These are phyloP conservation scores for Hydractinia symbiolongicarpus DNA, from an alignment of 30 jellyfish, hydroid and myxozoan genomes.

Conservation along the genomic window DNA sequence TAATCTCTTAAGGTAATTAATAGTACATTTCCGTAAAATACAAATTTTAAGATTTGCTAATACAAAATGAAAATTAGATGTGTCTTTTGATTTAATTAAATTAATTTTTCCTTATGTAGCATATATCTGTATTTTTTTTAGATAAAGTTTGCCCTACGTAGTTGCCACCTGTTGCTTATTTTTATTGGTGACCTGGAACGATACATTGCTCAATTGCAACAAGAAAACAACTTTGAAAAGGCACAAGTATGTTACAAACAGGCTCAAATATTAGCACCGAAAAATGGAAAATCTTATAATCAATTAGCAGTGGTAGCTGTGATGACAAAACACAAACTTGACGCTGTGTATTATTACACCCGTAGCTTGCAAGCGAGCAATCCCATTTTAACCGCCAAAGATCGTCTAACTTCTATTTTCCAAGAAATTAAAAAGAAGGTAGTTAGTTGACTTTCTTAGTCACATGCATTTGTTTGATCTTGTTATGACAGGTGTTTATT, in stretches of 20 bases:
- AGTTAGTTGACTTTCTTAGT: background rate
- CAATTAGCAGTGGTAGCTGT: slow-evolving; percentile 93
- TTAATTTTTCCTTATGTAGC: background rate
- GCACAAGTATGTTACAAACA: slow-evolving; percentile 60
- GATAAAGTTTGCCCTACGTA: slow-evolving; percentile 80
- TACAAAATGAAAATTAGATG: background rate
- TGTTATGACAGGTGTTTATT: background rate
- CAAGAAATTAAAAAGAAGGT: slow-evolving; percentile 91
- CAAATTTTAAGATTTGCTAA: background rate
- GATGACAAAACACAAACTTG: slow-evolving; percentile 68
- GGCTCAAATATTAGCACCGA: slow-evolving; percentile 83
- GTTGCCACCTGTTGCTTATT: slow-evolving; percentile 71
- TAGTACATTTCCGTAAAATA: too few relatives aligned
- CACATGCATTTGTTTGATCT: background rate
- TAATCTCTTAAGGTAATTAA: too few relatives aligned
- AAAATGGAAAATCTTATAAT: slow-evolving; percentile 89
- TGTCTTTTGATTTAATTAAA: too few relatives aligned
- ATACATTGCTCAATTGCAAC: slow-evolving; percentile 68
- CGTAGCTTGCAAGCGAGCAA: slow-evolving; percentile 87
- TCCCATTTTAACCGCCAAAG: slow-evolving; percentile 90
- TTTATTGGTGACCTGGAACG: slow-evolving; percentile 84
- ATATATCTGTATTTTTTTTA: background rate
- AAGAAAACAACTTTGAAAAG: slow-evolving; percentile 44
- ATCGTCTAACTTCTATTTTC: slow-evolving; percentile 72
- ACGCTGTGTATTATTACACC: slow-evolving; percentile 77